These are phyloP conservation scores for Nyctereutes procyonoides DNA, from an alignment of 2,113 vertebrate species.

Conservation along the genomic window DNA sequence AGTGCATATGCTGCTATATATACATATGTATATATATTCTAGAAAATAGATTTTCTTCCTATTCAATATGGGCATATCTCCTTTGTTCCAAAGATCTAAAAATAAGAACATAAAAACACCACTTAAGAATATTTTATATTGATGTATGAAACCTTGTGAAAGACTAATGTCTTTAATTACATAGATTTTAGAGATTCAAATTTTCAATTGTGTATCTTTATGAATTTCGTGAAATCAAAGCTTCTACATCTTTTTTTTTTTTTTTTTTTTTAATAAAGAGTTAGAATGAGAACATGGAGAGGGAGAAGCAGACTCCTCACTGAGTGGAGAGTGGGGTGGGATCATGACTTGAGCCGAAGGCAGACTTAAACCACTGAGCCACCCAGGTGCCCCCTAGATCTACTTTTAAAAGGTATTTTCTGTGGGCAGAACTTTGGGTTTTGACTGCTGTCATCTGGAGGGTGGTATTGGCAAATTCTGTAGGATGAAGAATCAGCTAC, in stretches of 20 bases:
- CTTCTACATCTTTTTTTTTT: background rate
- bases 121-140: background rate
- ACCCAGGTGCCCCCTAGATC: background rate
- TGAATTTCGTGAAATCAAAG: background rate
- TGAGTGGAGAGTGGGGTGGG: too few species aligned
- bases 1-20: too few species aligned
- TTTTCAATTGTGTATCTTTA: background rate
- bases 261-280: too few species aligned
- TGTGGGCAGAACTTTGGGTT: background rate
- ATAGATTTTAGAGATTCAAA: background rate
- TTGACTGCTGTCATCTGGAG: background rate
- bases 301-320: too few species aligned
- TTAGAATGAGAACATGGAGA: too few species aligned
- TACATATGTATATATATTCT: background rate
- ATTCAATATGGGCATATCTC: background rate
- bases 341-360: too few species aligned
- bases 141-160: background rate
- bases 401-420: background rate
- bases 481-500: background rate
- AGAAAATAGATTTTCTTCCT: background rate
- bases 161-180: background rate
- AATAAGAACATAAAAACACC: background rate
- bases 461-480: background rate
- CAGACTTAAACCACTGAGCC: too few species aligned
- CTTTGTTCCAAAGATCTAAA: constrained; percentile 35